Evolutionary conservation across 2,113 vertebrate species (phyloP), one percentile per base, ranked within the genome.

Genomic region (Osmerus eperlanus): DNA sequence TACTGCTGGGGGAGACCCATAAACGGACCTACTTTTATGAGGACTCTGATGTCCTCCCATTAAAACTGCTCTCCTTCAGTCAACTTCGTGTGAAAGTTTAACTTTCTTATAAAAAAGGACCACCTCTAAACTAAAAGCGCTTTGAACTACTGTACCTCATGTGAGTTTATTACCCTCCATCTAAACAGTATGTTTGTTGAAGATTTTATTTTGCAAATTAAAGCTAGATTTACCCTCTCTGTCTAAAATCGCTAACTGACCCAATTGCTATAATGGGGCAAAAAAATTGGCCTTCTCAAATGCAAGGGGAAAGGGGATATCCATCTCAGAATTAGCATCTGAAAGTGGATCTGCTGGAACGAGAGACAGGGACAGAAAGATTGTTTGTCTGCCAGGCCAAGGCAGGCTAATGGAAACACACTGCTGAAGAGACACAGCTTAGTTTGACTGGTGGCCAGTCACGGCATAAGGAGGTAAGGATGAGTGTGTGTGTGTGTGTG

Each of bases 311-410:
- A 87, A 83, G 70, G 74, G 80, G 77, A 86, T 87, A 87, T 87
- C 83, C 82, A 87, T 88, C 81, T 85, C 79, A 73, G 86, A 86
- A 90, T 92, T 91, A 88, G 87, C 85, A 91, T 91, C 77, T 88
- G 78, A 90, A 89, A 89, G 78, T 82, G 78, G 80, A 88, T 75
- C 75, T 7, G 60, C 81, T 84, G 84, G 81, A 91, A 83, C 68
- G 80, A 83, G 87, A 81, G 82, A 72, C 77, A 75, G 77, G 74
- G 74, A 81, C 81, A 87, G 85, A 89, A 80, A 87, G 85, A 89
- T 88, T 88, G 84, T 87, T 88, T 86, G 84, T 86, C 86, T 89
- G 84, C 85, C 80, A 78, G 86, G 84, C 79, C 82, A 77, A 83
- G 84, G 81, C 83, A 88, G 85, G 80, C 83, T 85, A 65, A 51